Conservation (phyloP, 92 coral and sea anemone species). For the Siderastrea radians region DNA sequence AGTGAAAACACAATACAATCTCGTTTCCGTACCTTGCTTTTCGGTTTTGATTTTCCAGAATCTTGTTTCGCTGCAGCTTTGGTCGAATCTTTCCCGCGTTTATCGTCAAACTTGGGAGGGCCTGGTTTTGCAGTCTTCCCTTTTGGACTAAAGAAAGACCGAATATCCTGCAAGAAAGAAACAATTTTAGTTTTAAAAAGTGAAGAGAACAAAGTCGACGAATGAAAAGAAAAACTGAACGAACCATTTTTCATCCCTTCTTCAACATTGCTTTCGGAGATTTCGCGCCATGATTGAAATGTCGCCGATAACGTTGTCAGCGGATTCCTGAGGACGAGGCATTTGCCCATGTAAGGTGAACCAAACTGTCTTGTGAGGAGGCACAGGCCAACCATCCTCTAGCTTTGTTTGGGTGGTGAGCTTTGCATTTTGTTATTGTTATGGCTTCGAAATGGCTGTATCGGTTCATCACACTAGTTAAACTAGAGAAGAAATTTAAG, state of each 20-base stretch:
- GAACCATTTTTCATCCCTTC: neutral
- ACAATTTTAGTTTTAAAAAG: neutral
- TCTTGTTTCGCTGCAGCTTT: conserved; percentile 32
- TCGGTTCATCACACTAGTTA: no score
- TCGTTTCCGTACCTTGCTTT: conserved; percentile 15
- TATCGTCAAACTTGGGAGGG: conserved; percentile 37
- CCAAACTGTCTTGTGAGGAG: neutral
- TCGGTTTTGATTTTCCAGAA: conserved; percentile 11
- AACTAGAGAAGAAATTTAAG: no score
- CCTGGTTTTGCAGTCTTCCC: conserved; percentile 32
- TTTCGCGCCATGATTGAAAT: conserved; percentile 42
- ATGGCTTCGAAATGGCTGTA: no score
- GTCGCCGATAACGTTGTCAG: neutral
- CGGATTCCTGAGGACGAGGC: neutral
- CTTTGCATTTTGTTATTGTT: no score
- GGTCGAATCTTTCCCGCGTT: conserved; percentile 41
- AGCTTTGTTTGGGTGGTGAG: no score
- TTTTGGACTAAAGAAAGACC: conserved; percentile 76
- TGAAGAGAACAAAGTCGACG: neutral
- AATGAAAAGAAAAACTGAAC: neutral
- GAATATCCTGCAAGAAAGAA: conserved; percentile 60
- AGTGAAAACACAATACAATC: neutral
- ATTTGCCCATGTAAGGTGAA: neutral
- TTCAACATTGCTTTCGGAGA: neutral
- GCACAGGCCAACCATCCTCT: no score